These are phyloP conservation scores for Enteromius paludinosus DNA, from an alignment of 2,797 vertebrate genomes.

Conservation along the genomic window DNA sequence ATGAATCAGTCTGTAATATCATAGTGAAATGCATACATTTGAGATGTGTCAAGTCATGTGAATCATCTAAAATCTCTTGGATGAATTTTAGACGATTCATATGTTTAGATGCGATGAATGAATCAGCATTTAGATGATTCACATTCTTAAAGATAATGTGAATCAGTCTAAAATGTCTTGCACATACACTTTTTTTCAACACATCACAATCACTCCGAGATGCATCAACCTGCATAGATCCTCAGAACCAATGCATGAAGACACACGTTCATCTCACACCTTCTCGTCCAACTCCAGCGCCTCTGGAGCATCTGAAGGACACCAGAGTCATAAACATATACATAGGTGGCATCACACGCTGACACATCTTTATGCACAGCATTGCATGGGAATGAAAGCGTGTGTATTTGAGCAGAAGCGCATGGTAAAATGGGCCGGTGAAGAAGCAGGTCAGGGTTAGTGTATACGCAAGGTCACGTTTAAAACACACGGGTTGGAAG, in stretches of 20 bases:
- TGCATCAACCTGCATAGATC: constrained; percentile 4
- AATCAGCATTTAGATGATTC: no score
- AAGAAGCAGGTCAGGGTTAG: constrained; percentile 67
- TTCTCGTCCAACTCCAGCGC: constrained; percentile 3
- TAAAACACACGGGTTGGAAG: constrained; percentile 67
- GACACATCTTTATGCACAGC: constrained; percentile 31
- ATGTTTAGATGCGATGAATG: neutral
- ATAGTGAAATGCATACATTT: neutral
- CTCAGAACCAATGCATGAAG: constrained; percentile 12
- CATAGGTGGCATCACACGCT: constrained; percentile 16
- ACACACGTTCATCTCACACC: neutral
- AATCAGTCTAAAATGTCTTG: neutral
- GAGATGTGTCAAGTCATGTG: neutral
- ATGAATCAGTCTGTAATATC: neutral
- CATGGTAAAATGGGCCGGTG: constrained; percentile 41
- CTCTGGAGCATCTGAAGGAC: constrained; percentile 54
- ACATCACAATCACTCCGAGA: neutral
- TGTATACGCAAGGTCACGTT: constrained; percentile 68
- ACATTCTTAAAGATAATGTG: neutral
- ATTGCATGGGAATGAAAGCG: constrained; percentile 47
- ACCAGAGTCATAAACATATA: constrained; percentile 49
- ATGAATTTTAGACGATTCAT: neutral
- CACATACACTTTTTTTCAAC: neutral
- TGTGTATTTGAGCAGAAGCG: constrained; percentile 51
- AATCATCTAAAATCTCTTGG: neutral